Base-by-base conservation (phyloP, 2,888 invertebrate species). In the Heliconius ismenius region DNA sequence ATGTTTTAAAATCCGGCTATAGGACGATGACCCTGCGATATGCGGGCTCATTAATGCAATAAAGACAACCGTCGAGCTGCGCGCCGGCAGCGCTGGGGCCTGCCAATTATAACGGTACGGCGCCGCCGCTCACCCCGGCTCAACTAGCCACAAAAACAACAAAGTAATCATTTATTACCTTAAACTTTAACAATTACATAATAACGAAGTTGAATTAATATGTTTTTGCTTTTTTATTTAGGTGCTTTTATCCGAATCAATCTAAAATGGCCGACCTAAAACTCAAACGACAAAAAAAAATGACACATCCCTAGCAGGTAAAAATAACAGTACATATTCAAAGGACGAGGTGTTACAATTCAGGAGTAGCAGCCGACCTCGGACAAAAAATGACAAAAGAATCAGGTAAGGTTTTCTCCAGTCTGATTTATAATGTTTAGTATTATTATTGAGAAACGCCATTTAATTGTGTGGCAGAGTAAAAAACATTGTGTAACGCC, bases 31-130 rank as follows among this genome's bases (percentile, higher is more conserved):
- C 88, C 85, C 81, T 81, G 81, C 81, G 82, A 83, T 83, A 89
- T 90, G 87, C 87, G 87, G 88, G 87, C 85, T 88, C 87, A 88
- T 88, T 90, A 88, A 88, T 87, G 86, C 87, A 88, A 87, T 85
- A 85, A 86, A 85, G 86, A 86, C 87, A 86, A 85, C 85, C 81
- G 83, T 78, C 83, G 82, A 80, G 81, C 81, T 81, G 82, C 80
- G 82, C 81, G 79, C 81, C 79, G 77, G 79, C 81, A 81, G 81
- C 79, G 83, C 83, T 82, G 82, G 83, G 83, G 83, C 81, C 79
- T 81, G 82, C 82, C 84, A 83, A 85, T 87, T 85, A 86, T 85
- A 86, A 86, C 86, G 85, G 87, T 82, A 82, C 77, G 79, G 70
- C 77, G 81, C 81, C 77, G 76, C 73, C 64, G 78, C 80, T 81